Percentiles rank a stretch among this genome's conserved stretches.
Conservation (phyloP, 2,797 vertebrate genomes). For the Sciurus vulgaris region DNA sequence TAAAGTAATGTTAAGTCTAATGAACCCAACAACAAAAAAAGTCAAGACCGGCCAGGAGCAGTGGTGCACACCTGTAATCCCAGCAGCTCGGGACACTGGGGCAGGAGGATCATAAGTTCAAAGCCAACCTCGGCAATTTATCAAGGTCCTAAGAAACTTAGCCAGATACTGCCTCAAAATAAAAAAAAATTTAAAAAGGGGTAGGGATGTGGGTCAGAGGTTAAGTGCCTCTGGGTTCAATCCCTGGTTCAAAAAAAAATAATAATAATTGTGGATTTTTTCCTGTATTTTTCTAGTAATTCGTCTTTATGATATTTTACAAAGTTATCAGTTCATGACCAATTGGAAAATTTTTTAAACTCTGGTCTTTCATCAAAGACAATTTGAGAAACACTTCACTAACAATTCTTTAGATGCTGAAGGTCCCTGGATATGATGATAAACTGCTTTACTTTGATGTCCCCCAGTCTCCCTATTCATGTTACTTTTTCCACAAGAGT, state of each 20-base stretch:
- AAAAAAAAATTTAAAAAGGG: no score
- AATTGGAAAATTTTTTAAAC: not conserved
- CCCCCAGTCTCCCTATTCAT: conserved; percentile 15
- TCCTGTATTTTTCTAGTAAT: conserved; percentile 52
- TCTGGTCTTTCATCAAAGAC: conserved; percentile 44
- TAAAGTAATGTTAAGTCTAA: conserved; percentile 37
- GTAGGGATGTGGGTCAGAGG: no score
- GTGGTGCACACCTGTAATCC: no score
- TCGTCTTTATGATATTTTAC: conserved; percentile 53
- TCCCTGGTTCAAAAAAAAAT: no score
- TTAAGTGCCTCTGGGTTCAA: no score
- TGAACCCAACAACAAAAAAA: conserved; percentile 44
- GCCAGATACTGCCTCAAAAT: no score
- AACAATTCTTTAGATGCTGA: conserved; percentile 31
- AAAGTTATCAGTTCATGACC: conserved; percentile 46
- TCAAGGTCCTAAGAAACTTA: no score
- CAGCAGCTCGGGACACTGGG: no score
- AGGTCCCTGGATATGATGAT: conserved; percentile 40
- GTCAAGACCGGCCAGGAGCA: not conserved
- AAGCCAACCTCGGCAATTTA: no score
- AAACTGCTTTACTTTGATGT: conserved; percentile 66
- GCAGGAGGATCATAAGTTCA: no score
- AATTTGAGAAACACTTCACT: conserved; percentile 54
- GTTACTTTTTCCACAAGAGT: conserved; percentile 8
- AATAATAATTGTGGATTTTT: not conserved